Evolutionary conservation across 2,113 vertebrate species (phyloP), one percentile per base, ranked within the genome.

Genomic region (Psettodes erumei): DNA sequence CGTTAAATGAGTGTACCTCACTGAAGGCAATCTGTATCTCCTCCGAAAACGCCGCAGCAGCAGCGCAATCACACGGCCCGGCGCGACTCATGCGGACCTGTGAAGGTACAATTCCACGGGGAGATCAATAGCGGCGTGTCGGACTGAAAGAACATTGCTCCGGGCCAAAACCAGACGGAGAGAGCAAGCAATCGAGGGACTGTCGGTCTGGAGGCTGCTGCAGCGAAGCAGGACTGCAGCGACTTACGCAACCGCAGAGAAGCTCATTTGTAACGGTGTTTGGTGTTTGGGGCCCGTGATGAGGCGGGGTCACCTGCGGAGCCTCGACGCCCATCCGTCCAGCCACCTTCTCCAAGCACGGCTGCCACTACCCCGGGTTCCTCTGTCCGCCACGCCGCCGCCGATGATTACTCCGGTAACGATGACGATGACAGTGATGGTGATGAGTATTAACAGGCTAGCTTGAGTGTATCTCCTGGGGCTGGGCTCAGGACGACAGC

Each of bases 391-490:
- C n/a, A n/a, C 42, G 72, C 58, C 65, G 66, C 35, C 64, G 48
- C 62, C 38, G 40, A 59, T 87, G 71, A 88, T 87, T 82, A 82
- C 16, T 72, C 63, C 78, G 72, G 78, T 84, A 67, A 84, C 77
- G 75, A 85, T 73, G 76, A 86, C 53, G 65, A 81, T 75, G 88
- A 88, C 81, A 86, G 81, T 89, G 90, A 91, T 55, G 77, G 32
- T 90, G 82, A 90, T 88, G 85, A 84, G 74, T 77, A 86, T 86
- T 77, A 92, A 84, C 86, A 90, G 86, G 55, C 67, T 53, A 73
- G 87, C 66, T 75, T 43, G 30, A 47, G 61, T 65, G 55, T 62
- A 81, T 78, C 59, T 90, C 88, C 81, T 47, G 2, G 78, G 81
- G 79, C 72, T 60, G 47, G 32, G 66, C 88, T 88, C 71, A 86